Conservation (phyloP, 2,113 vertebrate species). For the Perca fluviatilis region DNA sequence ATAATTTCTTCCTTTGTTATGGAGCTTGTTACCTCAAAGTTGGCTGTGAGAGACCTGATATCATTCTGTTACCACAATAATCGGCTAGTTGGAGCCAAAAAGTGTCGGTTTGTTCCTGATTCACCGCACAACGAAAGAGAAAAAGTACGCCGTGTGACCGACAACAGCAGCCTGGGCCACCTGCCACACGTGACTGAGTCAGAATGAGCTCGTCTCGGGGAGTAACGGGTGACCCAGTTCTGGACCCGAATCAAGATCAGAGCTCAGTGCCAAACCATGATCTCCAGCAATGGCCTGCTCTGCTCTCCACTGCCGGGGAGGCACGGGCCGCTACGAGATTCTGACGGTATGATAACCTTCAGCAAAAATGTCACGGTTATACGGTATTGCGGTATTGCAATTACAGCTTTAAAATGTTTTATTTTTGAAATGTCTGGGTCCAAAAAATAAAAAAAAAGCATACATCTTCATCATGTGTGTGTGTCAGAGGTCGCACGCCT, state of each 20-base stretch:
- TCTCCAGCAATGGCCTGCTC: slow-evolving; percentile 40
- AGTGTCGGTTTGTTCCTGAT: background rate
- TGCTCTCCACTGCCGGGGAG: no score
- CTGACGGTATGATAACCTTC: no score
- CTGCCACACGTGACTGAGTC: background rate
- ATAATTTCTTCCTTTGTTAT: no score
- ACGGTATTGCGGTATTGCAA: no score
- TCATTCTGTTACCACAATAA: background rate
- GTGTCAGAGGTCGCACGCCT: no score
- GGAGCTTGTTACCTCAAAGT: background rate
- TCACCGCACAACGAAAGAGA: background rate
- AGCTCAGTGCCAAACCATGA: slow-evolving; percentile 34
- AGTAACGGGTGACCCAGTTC: slow-evolving; percentile 50
- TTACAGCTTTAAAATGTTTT: no score
- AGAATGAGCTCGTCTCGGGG: slow-evolving; percentile 1
- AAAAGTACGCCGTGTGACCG: background rate
- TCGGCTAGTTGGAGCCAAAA: background rate
- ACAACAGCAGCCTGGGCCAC: fast-evolving
- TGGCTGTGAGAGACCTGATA: background rate
- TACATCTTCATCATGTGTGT: no score
- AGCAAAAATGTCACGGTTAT: no score
- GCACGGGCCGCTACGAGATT: no score
- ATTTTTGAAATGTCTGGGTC: no score
- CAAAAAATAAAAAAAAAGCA: no score
- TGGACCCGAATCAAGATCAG: slow-evolving; percentile 51